A percentile compares a stretch with the other conserved stretches of the same genome.
Evolutionary conservation across 53 echinoderm and acorn worm genomes (phyloP).

Genomic region (Arbacia lixula): DNA sequence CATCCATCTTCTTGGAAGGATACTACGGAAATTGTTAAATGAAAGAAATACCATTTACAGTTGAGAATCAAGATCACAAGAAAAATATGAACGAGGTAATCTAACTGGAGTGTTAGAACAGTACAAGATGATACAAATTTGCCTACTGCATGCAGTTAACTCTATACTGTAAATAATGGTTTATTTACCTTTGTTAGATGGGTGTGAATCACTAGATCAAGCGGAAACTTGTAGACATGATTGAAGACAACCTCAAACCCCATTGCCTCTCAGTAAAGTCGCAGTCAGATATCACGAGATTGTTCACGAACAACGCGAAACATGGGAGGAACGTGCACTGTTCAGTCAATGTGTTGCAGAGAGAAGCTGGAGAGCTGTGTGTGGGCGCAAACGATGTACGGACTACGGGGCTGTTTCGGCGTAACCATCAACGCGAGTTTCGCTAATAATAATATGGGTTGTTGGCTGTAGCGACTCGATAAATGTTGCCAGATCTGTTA

Average conservation of each 20-base stretch:
- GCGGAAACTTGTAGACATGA: conserved; percentile 69
- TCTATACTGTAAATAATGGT: too few species aligned
- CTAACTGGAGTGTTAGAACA: too few species aligned
- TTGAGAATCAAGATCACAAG: too few species aligned
- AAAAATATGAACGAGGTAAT: too few species aligned
- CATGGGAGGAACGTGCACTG: not conserved
- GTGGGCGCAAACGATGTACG: not conserved
- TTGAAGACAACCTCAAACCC: conserved; percentile 64
- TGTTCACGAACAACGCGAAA: not conserved
- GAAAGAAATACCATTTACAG: too few species aligned
- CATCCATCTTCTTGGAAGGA: conserved; percentile 67
- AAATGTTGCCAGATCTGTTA: too few species aligned
- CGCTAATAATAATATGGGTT: too few species aligned
- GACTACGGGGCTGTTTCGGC: too few species aligned
- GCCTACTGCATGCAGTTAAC: too few species aligned
- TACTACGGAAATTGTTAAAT: conserved; percentile 40
- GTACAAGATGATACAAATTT: too few species aligned
- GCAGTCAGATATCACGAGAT: not conserved
- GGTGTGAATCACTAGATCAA: conserved; percentile 60
- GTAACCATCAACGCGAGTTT: too few species aligned
- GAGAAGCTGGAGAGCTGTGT: not conserved
- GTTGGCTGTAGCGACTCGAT: too few species aligned
- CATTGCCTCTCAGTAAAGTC: not conserved
- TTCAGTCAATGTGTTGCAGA: not conserved
- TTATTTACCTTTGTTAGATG: conserved; percentile 67